Conservation (phyloP, 2,888 invertebrate genomes). For the Hesperia comma region DNA sequence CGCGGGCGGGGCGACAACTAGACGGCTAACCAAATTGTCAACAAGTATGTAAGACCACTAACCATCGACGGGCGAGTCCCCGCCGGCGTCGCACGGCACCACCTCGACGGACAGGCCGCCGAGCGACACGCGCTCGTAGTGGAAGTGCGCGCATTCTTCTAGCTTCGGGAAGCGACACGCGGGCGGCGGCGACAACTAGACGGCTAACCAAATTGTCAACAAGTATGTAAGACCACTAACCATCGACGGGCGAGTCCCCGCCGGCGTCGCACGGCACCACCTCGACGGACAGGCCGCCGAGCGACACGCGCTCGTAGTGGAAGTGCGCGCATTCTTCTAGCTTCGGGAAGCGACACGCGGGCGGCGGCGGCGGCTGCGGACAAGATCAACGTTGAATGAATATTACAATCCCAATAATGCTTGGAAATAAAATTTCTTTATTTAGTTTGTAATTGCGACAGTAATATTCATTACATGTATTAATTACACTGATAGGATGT, state of each 20-base stretch:
- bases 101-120: constrained; percentile 86
- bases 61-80: constrained; percentile 44
- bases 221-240: constrained; percentile 20
- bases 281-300: constrained; percentile 88
- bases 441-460: too few species aligned
- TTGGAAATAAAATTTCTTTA: too few species aligned
- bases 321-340: constrained; percentile 99
- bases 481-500: too few species aligned
- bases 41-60: too few species aligned
- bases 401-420: too few species aligned
- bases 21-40: too few species aligned
- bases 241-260: constrained; percentile 44
- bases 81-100: constrained; percentile 58
- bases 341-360: constrained; percentile 73
- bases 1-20: constrained; percentile 56
- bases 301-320: constrained; percentile 97
- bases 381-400: too few species aligned
- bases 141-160: constrained; percentile 99
- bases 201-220: too few species aligned
- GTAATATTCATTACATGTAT: too few species aligned
- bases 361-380: constrained; percentile 56
- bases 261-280: constrained; percentile 59
- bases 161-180: constrained; percentile 82
- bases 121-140: constrained; percentile 96
- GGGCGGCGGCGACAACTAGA: constrained; percentile 54